phyloP scores from a whole-genome alignment of 2,888 invertebrate genomes.

The Meloe dianella region DNA sequence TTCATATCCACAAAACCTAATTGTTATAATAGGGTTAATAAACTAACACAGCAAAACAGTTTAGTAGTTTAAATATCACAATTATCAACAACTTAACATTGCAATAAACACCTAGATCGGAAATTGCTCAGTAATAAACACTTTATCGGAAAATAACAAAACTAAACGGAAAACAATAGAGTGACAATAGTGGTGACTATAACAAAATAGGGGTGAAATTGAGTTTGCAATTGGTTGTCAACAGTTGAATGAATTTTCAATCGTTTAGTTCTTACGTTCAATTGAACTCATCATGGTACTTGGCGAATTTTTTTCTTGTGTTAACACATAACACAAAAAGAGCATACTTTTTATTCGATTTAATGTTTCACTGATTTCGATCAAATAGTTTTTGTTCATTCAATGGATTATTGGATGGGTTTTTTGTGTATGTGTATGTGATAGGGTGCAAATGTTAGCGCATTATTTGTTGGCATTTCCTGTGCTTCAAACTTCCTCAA shows the following conservation, averaged over 20 bases:
- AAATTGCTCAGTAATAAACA: neutral
- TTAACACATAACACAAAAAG: neutral
- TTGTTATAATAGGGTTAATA: constrained; percentile 49
- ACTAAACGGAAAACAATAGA: too few species aligned
- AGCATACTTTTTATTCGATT: constrained; percentile 8
- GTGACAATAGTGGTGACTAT: too few species aligned
- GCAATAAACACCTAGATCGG: constrained; percentile 7
- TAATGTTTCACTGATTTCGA: neutral
- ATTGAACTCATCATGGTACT: neutral
- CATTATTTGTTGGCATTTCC: constrained; percentile 11
- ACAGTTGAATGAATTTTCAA: neutral
- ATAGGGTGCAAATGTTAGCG: constrained; percentile 5
- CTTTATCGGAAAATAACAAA: too few species aligned
- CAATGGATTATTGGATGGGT: neutral
- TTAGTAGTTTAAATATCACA: constrained; percentile 18
- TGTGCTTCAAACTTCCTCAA: constrained; percentile 13
- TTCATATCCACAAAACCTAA: constrained; percentile 46
- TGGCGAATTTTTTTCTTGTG: neutral
- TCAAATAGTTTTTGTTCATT: too few species aligned
- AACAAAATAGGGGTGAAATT: neutral
- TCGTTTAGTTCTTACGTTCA: neutral
- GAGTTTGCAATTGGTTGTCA: neutral
- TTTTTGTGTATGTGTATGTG: neutral
- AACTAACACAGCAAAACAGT: constrained; percentile 42
- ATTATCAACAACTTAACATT: constrained; percentile 10